phyloP scores from a whole-genome alignment of 1,140 invertebrate genomes.

The Atta cephalotes region DNA sequence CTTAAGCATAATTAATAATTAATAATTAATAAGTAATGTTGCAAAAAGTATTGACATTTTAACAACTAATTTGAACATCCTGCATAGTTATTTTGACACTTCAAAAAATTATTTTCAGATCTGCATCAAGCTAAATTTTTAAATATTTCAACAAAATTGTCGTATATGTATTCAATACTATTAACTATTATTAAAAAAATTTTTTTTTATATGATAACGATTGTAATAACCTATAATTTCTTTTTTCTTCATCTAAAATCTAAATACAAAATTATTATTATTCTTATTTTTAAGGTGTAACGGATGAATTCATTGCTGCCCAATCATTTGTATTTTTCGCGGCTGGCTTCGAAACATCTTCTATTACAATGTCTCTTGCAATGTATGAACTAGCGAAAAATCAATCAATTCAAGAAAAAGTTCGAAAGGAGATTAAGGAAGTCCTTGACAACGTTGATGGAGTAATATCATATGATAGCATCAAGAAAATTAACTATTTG shows the following conservation, averaged over 20 bases:
- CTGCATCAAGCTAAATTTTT: too few relatives aligned
- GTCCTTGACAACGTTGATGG: slow-evolving; percentile 13
- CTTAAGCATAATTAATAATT: too few relatives aligned
- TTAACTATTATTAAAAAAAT: too few relatives aligned
- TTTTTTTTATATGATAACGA: too few relatives aligned
- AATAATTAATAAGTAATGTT: too few relatives aligned
- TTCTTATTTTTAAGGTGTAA: slow-evolving; percentile 75
- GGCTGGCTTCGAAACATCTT: slow-evolving; percentile 88
- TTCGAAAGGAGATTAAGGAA: slow-evolving; percentile 85
- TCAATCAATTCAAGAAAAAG: slow-evolving; percentile 86
- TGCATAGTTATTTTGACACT: too few relatives aligned
- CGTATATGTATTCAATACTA: too few relatives aligned
- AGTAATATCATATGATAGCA: slow-evolving; percentile 43
- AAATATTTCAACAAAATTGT: too few relatives aligned
- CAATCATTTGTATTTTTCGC: slow-evolving; percentile 85
- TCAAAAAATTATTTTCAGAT: too few relatives aligned
- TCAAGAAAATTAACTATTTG: slow-evolving; percentile 59
- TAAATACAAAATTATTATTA: neutral
- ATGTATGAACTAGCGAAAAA: slow-evolving; percentile 86
- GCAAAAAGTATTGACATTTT: too few relatives aligned
- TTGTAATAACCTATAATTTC: neutral
- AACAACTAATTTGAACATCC: too few relatives aligned
- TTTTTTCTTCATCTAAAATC: neutral
- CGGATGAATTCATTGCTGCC: slow-evolving; percentile 76
- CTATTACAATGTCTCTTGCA: slow-evolving; percentile 84